Evolutionary conservation across 1,140 invertebrate genomes (phyloP).

Genomic region (Drosophila dunni): DNA sequence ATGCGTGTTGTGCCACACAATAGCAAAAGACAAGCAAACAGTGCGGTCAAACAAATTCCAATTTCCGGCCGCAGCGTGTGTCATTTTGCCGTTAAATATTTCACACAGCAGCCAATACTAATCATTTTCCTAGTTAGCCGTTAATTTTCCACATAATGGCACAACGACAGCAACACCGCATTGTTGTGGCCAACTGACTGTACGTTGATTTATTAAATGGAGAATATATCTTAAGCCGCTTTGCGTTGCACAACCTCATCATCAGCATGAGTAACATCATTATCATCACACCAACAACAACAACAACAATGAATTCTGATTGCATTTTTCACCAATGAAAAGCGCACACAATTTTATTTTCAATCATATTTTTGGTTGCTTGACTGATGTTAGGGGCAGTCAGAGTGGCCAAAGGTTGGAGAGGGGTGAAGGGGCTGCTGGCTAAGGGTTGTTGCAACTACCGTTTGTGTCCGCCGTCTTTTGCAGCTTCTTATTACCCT

Average conservation of each 20-base stretch:
- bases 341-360: constrained; percentile 51
- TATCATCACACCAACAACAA: constrained; percentile 18
- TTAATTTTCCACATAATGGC: constrained; percentile 63
- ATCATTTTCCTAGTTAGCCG: constrained; percentile 37
- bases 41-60: constrained; percentile 39
- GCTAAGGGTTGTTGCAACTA: constrained; percentile 3
- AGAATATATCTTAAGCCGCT: constrained; percentile 62
- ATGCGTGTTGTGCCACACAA: constrained; percentile 14
- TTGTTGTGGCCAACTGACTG: constrained; percentile 12
- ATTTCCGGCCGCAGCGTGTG: constrained; percentile 68
- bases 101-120: constrained; percentile 42
- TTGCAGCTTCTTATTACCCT: constrained; percentile 65
- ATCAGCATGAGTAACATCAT: constrained; percentile 19
- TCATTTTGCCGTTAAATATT: constrained; percentile 55
- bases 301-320: constrained; percentile 67
- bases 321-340: constrained; percentile 65
- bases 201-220: constrained; percentile 40
- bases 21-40: constrained; percentile 8
- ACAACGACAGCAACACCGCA: constrained; percentile 11
- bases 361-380: constrained; percentile 50
- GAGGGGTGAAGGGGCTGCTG: constrained; percentile 10
- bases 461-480: constrained; percentile 24
- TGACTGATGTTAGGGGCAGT: constrained; percentile 18
- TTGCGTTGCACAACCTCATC: constrained; percentile 37
- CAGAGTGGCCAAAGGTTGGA: background rate